A percentile compares a stretch with the other conserved stretches of the same genome.
phyloP scores from a whole-genome alignment of 23 tunicate genomes.

The Diplosoma virens region DNA sequence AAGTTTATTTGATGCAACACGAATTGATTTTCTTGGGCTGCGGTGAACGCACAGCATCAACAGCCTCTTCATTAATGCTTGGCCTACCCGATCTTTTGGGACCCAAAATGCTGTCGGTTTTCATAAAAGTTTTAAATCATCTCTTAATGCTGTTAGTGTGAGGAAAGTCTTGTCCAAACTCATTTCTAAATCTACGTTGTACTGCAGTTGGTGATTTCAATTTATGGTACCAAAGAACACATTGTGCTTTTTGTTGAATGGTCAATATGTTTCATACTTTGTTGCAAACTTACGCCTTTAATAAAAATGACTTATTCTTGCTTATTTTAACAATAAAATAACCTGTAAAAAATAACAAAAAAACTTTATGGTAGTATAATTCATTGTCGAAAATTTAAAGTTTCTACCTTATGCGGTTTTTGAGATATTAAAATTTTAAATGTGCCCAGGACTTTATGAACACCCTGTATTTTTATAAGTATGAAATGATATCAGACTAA shows the following conservation, averaged over 20 bases:
- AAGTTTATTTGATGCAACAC: conserved; percentile 14
- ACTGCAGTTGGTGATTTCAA: conserved; percentile 17
- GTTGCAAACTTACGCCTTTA: conserved; percentile 13
- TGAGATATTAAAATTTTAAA: background rate
- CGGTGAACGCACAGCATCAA: conserved; percentile 9
- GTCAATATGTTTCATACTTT: background rate
- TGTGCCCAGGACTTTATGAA: conserved; percentile 3
- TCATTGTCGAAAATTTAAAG: conserved; percentile 13
- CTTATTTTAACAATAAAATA: conserved; percentile 2
- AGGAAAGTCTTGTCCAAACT: conserved; percentile 1
- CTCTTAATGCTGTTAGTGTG: background rate
- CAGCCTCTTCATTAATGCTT: conserved; percentile 9
- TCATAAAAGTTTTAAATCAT: too few species aligned
- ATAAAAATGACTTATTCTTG: conserved; percentile 10
- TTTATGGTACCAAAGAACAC: conserved; percentile 12
- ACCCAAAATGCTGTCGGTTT: too few species aligned
- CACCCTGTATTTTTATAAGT: background rate
- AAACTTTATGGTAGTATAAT: conserved; percentile 15
- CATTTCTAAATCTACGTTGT: conserved; percentile 9
- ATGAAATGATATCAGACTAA: background rate
- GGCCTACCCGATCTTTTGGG: conserved; percentile 7
- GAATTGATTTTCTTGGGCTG: conserved; percentile 14
- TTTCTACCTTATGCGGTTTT: conserved; percentile 9
- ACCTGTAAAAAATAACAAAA: conserved; percentile 14
- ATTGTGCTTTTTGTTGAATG: conserved; percentile 8